Base-by-base conservation (phyloP, 2,113 vertebrate species). In the Odontophorus gujanensis region DNA sequence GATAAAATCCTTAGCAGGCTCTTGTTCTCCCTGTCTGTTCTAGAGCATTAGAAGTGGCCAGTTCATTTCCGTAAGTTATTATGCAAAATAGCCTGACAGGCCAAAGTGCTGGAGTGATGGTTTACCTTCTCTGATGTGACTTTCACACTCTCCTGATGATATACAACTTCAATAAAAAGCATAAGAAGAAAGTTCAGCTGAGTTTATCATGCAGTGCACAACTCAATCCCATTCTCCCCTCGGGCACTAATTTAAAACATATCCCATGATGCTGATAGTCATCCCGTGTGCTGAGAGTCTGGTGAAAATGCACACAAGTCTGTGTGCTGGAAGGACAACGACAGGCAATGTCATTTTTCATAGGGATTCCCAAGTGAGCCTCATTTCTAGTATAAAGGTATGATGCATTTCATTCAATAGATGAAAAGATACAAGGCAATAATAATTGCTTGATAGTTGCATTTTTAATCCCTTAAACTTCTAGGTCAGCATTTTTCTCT, bases 151-250 rank as follows among this genome's bases (percentile, higher is more conserved):
- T 85, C 91, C 84, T 90, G 81, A 94, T 96, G 97, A 98, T 97
- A 97, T 97, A 95, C 48, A 73, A 87, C 97, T 98, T 98, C 97
- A 98, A 98, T 98, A 97, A 97, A 97, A 94, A 87, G 92, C 62
- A 71, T 88, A 74, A 96, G 96, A 97, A 93, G 90, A 95, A 95
- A 96, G 97, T 95, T 96, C 95, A 94, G 92, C n/a, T 26, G 57
- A 89, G 81, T 78, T 91, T 85, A 71, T 75, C 81, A 83, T 21
- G 45, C 94, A 93, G 82, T 11, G 34, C 76, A 80, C 11, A 18
- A 71, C 43, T 78, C 95, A 90, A 36, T 92, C 63, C 66, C 48
- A 45, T 78, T 93, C 45, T 11, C 47, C 50, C 12, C 28, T 74
- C 1, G 25, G 82, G 91, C 82, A 81, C 30, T 74, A 50, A 93